phyloP scores from a whole-genome alignment of 2,113 vertebrate species.

The Numida meleagris region DNA sequence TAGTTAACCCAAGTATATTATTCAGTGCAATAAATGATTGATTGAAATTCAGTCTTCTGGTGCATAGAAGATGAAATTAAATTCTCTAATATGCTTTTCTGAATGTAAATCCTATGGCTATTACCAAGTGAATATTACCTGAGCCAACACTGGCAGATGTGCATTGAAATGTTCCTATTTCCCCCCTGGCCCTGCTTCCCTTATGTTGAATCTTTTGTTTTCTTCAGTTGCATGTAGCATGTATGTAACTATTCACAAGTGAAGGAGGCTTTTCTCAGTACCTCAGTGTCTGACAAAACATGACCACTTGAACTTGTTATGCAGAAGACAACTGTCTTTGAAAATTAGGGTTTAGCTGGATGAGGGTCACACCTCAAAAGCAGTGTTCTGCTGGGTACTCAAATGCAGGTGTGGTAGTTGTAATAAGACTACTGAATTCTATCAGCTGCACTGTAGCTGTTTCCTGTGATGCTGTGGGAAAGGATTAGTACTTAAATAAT shows the following conservation, averaged over 20 bases:
- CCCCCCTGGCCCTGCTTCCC: too few species aligned
- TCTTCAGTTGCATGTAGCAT: neutral
- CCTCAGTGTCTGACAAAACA: neutral
- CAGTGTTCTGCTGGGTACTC: neutral
- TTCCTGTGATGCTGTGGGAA: neutral
- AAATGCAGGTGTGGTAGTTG: neutral
- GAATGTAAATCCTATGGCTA: neutral
- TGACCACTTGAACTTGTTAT: rapidly evolving
- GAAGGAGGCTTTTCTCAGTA: neutral
- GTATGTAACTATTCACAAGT: neutral
- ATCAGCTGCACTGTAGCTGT: neutral
- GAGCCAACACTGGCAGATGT: neutral
- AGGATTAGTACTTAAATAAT: neutral
- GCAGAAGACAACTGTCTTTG: neutral
- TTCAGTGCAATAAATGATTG: neutral
- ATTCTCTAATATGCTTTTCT: neutral
- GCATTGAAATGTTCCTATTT: neutral
- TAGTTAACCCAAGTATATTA: neutral
- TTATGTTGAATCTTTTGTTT: neutral
- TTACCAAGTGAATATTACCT: neutral
- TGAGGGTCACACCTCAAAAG: neutral
- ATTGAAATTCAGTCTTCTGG: neutral
- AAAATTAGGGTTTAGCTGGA: neutral
- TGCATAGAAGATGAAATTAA: neutral
- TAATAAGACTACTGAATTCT: neutral